A percentile compares a stretch with the other conserved stretches of the same genome.
Evolutionary conservation across 2,797 vertebrate genomes (phyloP).

Genomic region (Onychomys leucogaster): DNA sequence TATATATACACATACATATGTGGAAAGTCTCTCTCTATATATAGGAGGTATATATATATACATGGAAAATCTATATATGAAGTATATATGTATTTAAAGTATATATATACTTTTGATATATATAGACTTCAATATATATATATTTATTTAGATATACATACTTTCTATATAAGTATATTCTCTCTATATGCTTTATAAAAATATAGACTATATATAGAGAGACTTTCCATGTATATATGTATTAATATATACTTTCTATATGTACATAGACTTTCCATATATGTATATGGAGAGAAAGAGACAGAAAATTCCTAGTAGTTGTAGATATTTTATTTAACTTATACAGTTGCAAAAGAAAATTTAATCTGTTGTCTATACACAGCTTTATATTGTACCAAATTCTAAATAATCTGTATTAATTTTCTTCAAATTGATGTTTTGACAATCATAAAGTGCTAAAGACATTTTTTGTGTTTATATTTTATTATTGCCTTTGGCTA

Average conservation of each 20-base stretch:
- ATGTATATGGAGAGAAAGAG: neutral
- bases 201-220: neutral
- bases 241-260: neutral
- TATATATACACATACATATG: neutral
- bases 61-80: too few relatives aligned
- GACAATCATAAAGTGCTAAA: neutral
- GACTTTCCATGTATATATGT: neutral
- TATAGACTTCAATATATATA: neutral
- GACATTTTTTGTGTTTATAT: neutral
- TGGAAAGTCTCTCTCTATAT: neutral
- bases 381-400: conserved; percentile 50
- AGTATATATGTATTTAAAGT: neutral
- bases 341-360: neutral
- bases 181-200: neutral
- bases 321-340: neutral
- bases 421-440: conserved; percentile 35
- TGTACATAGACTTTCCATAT: neutral
- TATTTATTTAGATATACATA: neutral
- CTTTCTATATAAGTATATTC: neutral
- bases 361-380: neutral
- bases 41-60: neutral
- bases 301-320: neutral
- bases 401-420: neutral
- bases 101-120: neutral
- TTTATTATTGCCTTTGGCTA: neutral